Evolutionary conservation across 2,888 invertebrate species (phyloP).

Genomic region (Cataglyphis rosenhaueri): DNA sequence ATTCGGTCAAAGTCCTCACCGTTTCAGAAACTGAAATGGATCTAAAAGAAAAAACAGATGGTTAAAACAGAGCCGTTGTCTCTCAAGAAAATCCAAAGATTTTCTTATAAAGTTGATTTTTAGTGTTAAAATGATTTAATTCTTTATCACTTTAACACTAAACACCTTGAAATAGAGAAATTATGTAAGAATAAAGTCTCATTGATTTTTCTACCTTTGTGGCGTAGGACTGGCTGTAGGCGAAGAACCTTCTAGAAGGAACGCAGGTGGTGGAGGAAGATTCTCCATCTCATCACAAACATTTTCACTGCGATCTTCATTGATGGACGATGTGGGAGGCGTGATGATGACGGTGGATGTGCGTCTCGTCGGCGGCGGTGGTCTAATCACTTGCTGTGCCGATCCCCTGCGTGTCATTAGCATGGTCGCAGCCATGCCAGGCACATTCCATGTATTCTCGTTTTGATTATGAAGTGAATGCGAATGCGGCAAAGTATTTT

Average conservation of each 20-base stretch:
- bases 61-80: neutral
- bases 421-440: constrained; percentile 75
- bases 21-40: constrained; percentile 91
- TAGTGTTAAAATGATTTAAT: too few relatives aligned
- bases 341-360: constrained; percentile 89
- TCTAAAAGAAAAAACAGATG: neutral
- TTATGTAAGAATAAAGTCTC: neutral
- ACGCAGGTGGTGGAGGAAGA: constrained; percentile 92
- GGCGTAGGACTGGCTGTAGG: constrained; percentile 82
- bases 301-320: constrained; percentile 72
- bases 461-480: constrained; percentile 81
- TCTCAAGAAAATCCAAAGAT: neutral
- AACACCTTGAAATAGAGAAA: neutral
- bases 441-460: constrained; percentile 76
- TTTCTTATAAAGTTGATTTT: neutral
- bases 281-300: constrained; percentile 86
- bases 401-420: constrained; percentile 87
- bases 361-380: constrained; percentile 92
- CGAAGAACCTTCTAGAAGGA: constrained; percentile 88
- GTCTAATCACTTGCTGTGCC: constrained; percentile 89
- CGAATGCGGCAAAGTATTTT: constrained; percentile 89
- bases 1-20: constrained; percentile 93
- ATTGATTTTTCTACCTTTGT: constrained; percentile 76
- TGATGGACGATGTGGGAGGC: constrained; percentile 59
- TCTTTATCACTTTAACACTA: too few relatives aligned